Base-by-base conservation (phyloP, 2,113 vertebrate genomes). In the Opisthocomus hoazin region DNA sequence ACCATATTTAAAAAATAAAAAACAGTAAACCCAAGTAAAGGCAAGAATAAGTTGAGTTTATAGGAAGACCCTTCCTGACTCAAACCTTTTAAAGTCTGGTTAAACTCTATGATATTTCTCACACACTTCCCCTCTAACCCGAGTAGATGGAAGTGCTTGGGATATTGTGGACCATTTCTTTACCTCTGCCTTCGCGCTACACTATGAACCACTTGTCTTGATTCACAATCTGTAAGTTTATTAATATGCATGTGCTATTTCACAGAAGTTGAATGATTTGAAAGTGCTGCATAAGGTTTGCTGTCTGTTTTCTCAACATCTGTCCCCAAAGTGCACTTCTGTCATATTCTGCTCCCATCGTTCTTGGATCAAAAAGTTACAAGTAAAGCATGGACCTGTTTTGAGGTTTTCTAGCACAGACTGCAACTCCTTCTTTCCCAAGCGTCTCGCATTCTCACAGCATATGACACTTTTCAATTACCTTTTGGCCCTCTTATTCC, bases 381-480 rank as follows among this genome's bases (percentile, higher is more conserved):
- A 53, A 92, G 45, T 5, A n/a, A 84, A 74, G 74, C 87, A 91
- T 0, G 5, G 34, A 63, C 63, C 37, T 66, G 51, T 84, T 82
- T 60, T 29, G 89, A 95, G 82, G 36, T 85, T 90, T 89, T 56
- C 70, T 61, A 74, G 81, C 8, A 6, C 0, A 1, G 27, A 34
- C 77, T 81, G 83, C 60, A 94, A 48, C 84, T 92, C 77, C 78
- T 78, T 5, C 87, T 41, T 85, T 71, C 95, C 89, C 85, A 10
- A 34, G 70, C 0, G 37, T 10, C 63, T 45, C 5, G 0, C 70
- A 26, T 79, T 88, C 94, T 95, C 79, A 81, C 64, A 73, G 85
- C 84, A 61, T 9, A 69, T 58, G 88, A 95, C 91, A 90, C 93
- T 94, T 96, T 69, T 75, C 94, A 96, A 88, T 97, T 96, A 95